These are phyloP conservation scores for Smittia sp. DNA, from an alignment of 2,888 invertebrate genomes.

Conservation along the genomic window DNA sequence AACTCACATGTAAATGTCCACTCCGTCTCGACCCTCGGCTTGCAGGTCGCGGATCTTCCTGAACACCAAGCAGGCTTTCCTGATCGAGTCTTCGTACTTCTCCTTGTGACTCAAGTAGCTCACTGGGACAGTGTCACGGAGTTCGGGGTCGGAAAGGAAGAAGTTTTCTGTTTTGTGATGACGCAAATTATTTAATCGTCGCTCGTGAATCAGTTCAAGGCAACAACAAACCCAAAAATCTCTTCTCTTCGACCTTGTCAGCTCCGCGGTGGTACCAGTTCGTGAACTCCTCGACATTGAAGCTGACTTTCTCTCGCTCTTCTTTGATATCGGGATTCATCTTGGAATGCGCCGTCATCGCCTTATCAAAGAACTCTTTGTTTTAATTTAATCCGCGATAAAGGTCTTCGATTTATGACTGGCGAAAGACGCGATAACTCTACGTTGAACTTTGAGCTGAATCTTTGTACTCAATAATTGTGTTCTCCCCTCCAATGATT, in stretches of 20 bases:
- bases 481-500: no score
- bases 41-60: conserved; percentile 69
- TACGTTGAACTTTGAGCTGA: neutral
- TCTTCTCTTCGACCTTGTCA: conserved; percentile 69
- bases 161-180: no score
- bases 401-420: neutral
- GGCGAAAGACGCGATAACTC: neutral
- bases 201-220: no score
- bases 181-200: no score
- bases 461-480: no score
- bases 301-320: conserved; percentile 74
- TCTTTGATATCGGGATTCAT: conserved; percentile 68
- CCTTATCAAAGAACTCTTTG: no score
- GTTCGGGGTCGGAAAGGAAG: conserved; percentile 61
- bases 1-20: conserved; percentile 73
- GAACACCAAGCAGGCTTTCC: conserved; percentile 70
- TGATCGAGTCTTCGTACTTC: conserved; percentile 73
- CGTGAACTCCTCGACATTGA: conserved; percentile 71
- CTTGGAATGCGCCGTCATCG: conserved; percentile 42
- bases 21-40: conserved; percentile 67
- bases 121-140: conserved; percentile 65
- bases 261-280: conserved; percentile 74
- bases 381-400: neutral
- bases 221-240: conserved; percentile 63
- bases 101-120: conserved; percentile 83